Base-by-base conservation (phyloP, 2,797 vertebrate species). In the Nasua narica region DNA sequence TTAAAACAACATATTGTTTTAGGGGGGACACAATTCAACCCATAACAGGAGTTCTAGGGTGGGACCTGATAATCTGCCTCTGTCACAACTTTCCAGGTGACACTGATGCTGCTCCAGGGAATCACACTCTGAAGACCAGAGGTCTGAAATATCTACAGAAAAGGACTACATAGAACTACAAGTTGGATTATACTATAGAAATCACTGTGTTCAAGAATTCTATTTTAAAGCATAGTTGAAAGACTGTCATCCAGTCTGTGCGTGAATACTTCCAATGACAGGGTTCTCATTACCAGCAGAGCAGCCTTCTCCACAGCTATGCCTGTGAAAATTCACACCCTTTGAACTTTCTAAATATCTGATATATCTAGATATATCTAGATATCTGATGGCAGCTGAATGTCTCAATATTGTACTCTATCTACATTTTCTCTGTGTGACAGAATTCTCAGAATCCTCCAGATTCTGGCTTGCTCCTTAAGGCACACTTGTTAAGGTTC, bases 301-400 rank as follows among this genome's bases (percentile, higher is more conserved):
- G 19, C 40, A 72, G 35, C 60, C 54, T 93, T 93, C 62, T 81
- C 29, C n/a, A 56, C 3, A 40, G 25, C 35, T 74, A 2, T 72
- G 35, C 25, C 72, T 84, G 32, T 72, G 74, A 90, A 89, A 95
- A 93, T 35, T 48, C 46, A 43, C 27, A 27, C 15, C 14, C 48
- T 78, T 72, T 84, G 78, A 85, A 89, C 87, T 96, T 96, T 81
- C 62, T 46, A 65, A 93, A 58, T 96, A 82, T 60, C 77, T 81
- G 86, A 56, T 70, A 23, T 56, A 87, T 77, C 67, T 84, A 76
- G 79, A 37, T 89, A 69, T 52, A 60, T 65, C 77, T 86, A 83
- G 62, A 50, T 89, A 74, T 60, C 58, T 95, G 93, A 56, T 48
- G 43, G 86, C 67, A 96, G 84, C 60, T 58, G 48, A 82, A 56